These are phyloP conservation scores for Chrysolina oricalcia DNA, from an alignment of 2,888 invertebrate genomes.

Conservation along the genomic window DNA sequence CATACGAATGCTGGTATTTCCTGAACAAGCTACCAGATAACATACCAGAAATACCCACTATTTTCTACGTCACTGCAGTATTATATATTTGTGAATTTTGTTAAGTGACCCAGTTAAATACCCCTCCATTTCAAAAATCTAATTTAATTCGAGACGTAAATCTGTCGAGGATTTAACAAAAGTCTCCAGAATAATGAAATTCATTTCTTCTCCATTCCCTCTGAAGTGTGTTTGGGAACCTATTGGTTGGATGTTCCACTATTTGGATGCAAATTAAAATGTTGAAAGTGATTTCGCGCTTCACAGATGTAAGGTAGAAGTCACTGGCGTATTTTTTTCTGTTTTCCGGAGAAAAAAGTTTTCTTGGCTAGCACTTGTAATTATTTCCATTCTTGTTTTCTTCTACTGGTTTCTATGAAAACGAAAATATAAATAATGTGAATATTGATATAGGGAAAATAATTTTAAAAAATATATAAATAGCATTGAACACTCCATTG, in stretches of 20 bases:
- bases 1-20: not conserved
- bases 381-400: not conserved
- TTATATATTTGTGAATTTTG: not conserved
- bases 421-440: too few species aligned
- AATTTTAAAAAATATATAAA: too few species aligned
- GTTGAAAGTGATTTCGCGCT: conserved; percentile 31
- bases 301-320: conserved; percentile 18
- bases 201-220: conserved; percentile 26
- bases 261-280: conserved; percentile 47
- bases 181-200: conserved; percentile 29
- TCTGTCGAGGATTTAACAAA: conserved; percentile 20
- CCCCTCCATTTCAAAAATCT: conserved; percentile 4
- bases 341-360: too few species aligned
- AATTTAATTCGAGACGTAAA: conserved; percentile 21
- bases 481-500: too few species aligned
- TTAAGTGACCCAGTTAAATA: conserved; percentile 12
- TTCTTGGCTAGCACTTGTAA: not conserved
- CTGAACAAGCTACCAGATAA: not conserved
- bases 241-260: conserved; percentile 37
- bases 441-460: too few species aligned
- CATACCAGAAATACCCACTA: too few species aligned
- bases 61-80: not conserved
- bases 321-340: not conserved
- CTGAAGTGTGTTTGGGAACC: conserved; percentile 30
- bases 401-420: too few species aligned